Percentiles rank a stretch among this genome's conserved stretches.
Conservation (phyloP, 2,888 invertebrate species). For the Perizoma affinitatum region DNA sequence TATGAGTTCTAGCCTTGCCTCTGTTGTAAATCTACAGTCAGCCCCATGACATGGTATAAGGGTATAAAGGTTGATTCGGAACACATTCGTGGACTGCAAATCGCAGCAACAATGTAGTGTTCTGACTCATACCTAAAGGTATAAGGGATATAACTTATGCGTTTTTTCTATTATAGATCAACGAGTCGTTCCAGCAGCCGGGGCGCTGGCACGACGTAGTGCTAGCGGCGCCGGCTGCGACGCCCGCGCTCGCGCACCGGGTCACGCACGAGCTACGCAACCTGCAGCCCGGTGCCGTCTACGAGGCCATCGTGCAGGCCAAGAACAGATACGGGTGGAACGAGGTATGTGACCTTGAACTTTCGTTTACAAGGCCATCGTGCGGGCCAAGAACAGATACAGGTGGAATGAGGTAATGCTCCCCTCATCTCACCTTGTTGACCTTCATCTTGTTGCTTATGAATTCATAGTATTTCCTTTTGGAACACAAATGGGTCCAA, state of each 20-base stretch:
- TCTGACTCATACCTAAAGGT: too few species aligned
- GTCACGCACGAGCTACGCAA: conserved; percentile 87
- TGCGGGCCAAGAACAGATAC: conserved; percentile 89
- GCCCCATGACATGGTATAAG: too few species aligned
- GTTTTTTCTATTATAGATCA: conserved; percentile 76
- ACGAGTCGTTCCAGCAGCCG: conserved; percentile 88
- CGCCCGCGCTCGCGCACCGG: conserved; percentile 69
- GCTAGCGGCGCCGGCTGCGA: conserved; percentile 74
- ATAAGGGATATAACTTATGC: too few species aligned
- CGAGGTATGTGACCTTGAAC: conserved; percentile 71
- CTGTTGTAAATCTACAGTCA: too few species aligned
- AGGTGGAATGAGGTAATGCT: conserved; percentile 87
- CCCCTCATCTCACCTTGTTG: not conserved
- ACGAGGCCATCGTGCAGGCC: conserved; percentile 89
- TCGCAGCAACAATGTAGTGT: too few species aligned
- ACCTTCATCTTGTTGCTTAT: too few species aligned
- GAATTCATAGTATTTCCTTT: too few species aligned
- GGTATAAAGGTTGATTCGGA: too few species aligned
- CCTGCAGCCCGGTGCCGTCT: conserved; percentile 87
- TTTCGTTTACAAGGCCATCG: conserved; percentile 88
- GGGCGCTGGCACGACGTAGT: conserved; percentile 88
- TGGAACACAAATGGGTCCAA: too few species aligned
- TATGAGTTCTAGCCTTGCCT: too few species aligned
- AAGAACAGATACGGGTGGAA: conserved; percentile 91
- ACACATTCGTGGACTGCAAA: too few species aligned